Evolutionary conservation across 2,888 invertebrate genomes (phyloP), one percentile per base, ranked within the genome.

Genomic region (Habrosyne pyritoides): DNA sequence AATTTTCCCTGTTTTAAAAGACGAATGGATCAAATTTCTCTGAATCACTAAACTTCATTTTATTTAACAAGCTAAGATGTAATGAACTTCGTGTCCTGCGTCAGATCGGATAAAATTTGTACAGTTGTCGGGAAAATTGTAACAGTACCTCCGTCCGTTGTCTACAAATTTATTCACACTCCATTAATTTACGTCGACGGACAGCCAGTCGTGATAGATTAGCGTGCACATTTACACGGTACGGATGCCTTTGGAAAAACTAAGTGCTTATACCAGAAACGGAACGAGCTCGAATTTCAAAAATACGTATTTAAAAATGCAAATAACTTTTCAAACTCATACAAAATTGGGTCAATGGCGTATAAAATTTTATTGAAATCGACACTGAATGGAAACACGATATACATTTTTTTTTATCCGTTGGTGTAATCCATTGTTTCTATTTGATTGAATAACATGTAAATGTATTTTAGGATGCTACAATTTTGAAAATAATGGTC

Each of bases 151-250:
- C 18, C 18, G 48, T 70, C 64, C 63, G 67, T 66, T 73, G 75
- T 73, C 75, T 79, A 79, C 80, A 83, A 83, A 84, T 85, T 77
- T 84, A 86, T 86, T 86, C 86, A 77, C 77, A 79, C 75, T 81
- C 84, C 86, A 87, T 87, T 85, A 85, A 85, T 85, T 84, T 77
- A 73, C 78, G 85, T 85, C 83, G 73, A 69, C 77, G 74, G 74
- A 74, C 77, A 75, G 71, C 68, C 70, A 73, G 66, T 66, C 75
- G 81, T 84, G 84, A 86, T 84, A 80, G 81, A 86, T 87, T 82
- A 80, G 71, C 71, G 73, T 67, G 76, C 76, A 77, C 79, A 75
- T 76, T 72, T 74, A 72, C 79, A 71, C 69, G 69, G 70, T 70
- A 64, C 67, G 73, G 69, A 73, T 73, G 69, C 70, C 73, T 67